Conservation (phyloP, 1,140 invertebrate genomes). For the Ceratina australensis region DNA sequence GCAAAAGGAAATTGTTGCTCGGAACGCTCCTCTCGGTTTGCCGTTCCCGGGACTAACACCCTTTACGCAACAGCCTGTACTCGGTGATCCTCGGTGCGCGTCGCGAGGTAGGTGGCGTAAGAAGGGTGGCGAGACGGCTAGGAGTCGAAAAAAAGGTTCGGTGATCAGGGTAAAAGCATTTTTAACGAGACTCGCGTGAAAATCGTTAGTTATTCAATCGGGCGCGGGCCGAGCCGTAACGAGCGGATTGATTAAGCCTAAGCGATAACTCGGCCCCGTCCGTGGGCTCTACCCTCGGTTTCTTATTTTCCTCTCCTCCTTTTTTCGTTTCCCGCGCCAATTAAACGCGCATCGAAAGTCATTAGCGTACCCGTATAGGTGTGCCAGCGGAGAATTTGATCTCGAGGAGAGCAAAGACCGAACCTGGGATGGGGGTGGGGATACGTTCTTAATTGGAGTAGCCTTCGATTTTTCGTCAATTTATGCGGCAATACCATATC, state of each 20-base stretch:
- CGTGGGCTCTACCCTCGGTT: slow-evolving; percentile 32
- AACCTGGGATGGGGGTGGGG: not conserved
- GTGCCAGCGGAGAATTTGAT: slow-evolving; percentile 37
- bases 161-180: slow-evolving; percentile 58
- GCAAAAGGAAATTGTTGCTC: no score
- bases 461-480: slow-evolving; percentile 45
- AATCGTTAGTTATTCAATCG: slow-evolving; percentile 67
- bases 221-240: slow-evolving; percentile 52
- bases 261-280: slow-evolving; percentile 41
- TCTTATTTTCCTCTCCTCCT: slow-evolving; percentile 52
- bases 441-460: slow-evolving; percentile 53
- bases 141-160: slow-evolving; percentile 46
- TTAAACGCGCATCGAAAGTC: slow-evolving; percentile 65
- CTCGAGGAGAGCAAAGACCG: slow-evolving; percentile 40
- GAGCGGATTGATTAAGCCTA: slow-evolving; percentile 69
- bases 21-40: no score
- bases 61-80: no score
- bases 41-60: no score
- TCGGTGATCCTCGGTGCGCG: no score
- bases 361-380: slow-evolving; percentile 51
- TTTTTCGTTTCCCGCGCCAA: slow-evolving; percentile 59
- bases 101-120: no score
- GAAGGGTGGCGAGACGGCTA: not conserved
- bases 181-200: slow-evolving; percentile 67
- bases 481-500: slow-evolving; percentile 7